Evolutionary conservation across 2,888 invertebrate species (phyloP).

Genomic region (Ametastegia equiseti): DNA sequence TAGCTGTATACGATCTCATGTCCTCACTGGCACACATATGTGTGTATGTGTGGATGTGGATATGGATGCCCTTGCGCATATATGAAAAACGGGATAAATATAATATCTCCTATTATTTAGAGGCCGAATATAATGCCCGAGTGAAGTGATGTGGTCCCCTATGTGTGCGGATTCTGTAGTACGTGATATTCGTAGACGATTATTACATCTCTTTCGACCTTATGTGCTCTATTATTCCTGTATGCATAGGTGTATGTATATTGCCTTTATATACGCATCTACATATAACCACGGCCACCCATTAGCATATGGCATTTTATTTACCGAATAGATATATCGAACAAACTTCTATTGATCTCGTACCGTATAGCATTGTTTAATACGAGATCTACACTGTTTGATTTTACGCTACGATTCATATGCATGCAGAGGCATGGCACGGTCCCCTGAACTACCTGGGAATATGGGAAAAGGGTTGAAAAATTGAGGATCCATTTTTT

Average conservation of each 20-base stretch:
- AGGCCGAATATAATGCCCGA: conserved; percentile 21
- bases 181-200: background rate
- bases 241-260: background rate
- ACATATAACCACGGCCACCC: background rate
- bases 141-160: conserved; percentile 12
- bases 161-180: too few relatives aligned
- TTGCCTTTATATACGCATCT: too few relatives aligned
- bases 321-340: conserved; percentile 54
- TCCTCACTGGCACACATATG: background rate
- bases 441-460: too few relatives aligned
- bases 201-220: conserved; percentile 4
- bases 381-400: conserved; percentile 15
- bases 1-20: too few relatives aligned
- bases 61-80: background rate
- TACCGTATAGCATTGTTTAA: background rate
- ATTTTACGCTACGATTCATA: conserved; percentile 18
- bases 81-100: conserved; percentile 36
- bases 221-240: background rate
- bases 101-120: conserved; percentile 43
- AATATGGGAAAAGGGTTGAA: too few relatives aligned
- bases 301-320: conserved; percentile 73
- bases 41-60: background rate
- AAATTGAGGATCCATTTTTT: too few relatives aligned
- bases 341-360: conserved; percentile 39
- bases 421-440: too few relatives aligned